Evolutionary conservation across 37 sponge, comb jelly and placozoan genomes (phyloP), one percentile per base, ranked within the genome.

Genomic region (Bolinopsis microptera): DNA sequence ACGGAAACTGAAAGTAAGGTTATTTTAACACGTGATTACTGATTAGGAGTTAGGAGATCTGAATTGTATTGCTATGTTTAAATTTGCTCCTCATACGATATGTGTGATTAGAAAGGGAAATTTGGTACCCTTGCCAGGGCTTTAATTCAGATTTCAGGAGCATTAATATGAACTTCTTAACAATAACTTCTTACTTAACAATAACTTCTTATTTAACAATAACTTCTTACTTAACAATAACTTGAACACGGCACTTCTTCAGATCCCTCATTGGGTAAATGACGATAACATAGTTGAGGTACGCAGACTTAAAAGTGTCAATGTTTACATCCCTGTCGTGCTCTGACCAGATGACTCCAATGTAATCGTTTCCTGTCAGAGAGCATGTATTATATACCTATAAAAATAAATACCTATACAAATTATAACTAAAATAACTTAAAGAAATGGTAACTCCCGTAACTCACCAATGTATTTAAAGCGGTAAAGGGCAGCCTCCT

Each of bases 311-410:
- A 95, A 99, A 96, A 38, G 95, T 95, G 92, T 95, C 95, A 0
- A 95, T 77, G 28, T 96, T 92, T 41, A 97, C 97, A 80, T 97
- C 99, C 34, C 98, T 94, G 93, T 94, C 96, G 95, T 99, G 99
- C 94, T 97, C 97, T 72, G 97, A 97, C 99, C 99, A 99, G 37
- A 99, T 95, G 33, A 99, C 94, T 74, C 95, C 96, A 8, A 99
- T 95, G 69, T 97, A 96, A 93, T 99, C 99, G 92, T 99, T 99
- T 27, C 99, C 99, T 70, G 90, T 9, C 28, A 72, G 25, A 3
- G 26, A 72, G 25, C 31, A 23, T 30, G 25, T 8, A 28, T 30
- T n/a, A 72, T 3, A 13, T 8, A 83, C 22, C 25, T 22, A 83
- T 36, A 69, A 83, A 23, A 38, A 83, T 22, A 83, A 69, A 13